Percentiles rank a stretch among this genome's conserved stretches.
Evolutionary conservation across 2,113 vertebrate genomes (phyloP).

Genomic region (Ailuropoda melanoleuca): DNA sequence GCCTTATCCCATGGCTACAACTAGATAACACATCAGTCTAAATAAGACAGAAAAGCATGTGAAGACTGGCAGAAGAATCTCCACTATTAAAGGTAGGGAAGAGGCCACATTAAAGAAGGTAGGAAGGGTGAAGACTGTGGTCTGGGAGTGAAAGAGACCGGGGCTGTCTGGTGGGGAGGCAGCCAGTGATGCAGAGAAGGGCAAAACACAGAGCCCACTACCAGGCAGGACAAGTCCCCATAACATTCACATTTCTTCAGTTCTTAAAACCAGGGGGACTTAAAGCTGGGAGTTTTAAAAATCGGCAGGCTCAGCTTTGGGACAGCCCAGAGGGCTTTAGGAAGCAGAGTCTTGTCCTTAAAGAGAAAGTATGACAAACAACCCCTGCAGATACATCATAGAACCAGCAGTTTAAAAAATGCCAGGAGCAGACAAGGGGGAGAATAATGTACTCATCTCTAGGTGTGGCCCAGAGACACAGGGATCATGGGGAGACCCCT

Average conservation of each 20-base stretch:
- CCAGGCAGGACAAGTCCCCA: neutral
- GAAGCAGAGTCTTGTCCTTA: neutral
- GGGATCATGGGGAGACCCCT: neutral
- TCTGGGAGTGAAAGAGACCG: neutral
- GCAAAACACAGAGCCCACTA: neutral
- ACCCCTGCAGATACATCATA: neutral
- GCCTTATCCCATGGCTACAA: neutral
- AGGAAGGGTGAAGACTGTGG: neutral
- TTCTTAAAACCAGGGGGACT: neutral
- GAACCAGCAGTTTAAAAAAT: neutral
- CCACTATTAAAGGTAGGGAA: neutral
- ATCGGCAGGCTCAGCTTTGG: neutral
- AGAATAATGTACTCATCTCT: neutral
- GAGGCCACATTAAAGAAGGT: neutral
- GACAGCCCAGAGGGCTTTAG: neutral
- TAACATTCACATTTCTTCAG: neutral
- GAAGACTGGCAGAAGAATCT: neutral
- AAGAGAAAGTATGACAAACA: neutral
- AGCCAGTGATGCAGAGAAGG: neutral
- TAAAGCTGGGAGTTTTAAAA: neutral
- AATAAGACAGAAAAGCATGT: neutral
- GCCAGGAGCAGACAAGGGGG: neutral
- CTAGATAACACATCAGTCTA: neutral
- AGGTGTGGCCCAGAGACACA: neutral
- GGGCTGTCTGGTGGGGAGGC: neutral